A percentile compares a stretch with the other conserved stretches of the same genome.
These are phyloP conservation scores for Scaptomyza tumidula DNA, from an alignment of 2,888 invertebrate genomes.

Conservation along the genomic window DNA sequence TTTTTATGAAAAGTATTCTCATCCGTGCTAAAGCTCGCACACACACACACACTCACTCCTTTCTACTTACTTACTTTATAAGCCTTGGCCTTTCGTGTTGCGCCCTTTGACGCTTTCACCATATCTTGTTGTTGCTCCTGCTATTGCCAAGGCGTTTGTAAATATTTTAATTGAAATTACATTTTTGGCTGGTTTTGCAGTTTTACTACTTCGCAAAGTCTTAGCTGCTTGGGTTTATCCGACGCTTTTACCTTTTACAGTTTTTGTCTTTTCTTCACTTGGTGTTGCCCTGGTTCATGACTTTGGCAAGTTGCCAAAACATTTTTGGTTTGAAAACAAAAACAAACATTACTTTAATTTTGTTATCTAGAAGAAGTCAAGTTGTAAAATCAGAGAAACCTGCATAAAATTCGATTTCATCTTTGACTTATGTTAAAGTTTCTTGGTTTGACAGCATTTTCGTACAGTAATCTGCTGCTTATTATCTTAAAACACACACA, in stretches of 20 bases:
- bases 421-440: neutral
- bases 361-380: too few species aligned
- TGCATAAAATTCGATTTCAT: neutral
- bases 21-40: slow-evolving; percentile 32
- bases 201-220: slow-evolving; percentile 23
- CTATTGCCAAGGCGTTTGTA: slow-evolving; percentile 52
- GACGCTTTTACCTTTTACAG: slow-evolving; percentile 21
- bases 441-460: neutral
- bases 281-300: neutral
- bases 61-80: slow-evolving; percentile 6
- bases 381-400: neutral
- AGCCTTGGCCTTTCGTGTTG: slow-evolving; percentile 21
- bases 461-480: slow-evolving; percentile 5
- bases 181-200: slow-evolving; percentile 54
- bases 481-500: slow-evolving; percentile 1
- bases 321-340: slow-evolving; percentile 21
- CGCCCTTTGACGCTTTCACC: slow-evolving; percentile 58
- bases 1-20: slow-evolving; percentile 60
- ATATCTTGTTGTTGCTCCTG: slow-evolving; percentile 50
- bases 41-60: neutral
- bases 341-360: slow-evolving; percentile 6
- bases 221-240: slow-evolving; percentile 19
- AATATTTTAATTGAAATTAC: slow-evolving; percentile 79
- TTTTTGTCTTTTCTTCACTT: neutral
- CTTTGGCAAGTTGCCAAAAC: slow-evolving; percentile 45